Evolutionary conservation across 1,140 invertebrate genomes (phyloP).

Genomic region (Dolichoris vasculosae): DNA sequence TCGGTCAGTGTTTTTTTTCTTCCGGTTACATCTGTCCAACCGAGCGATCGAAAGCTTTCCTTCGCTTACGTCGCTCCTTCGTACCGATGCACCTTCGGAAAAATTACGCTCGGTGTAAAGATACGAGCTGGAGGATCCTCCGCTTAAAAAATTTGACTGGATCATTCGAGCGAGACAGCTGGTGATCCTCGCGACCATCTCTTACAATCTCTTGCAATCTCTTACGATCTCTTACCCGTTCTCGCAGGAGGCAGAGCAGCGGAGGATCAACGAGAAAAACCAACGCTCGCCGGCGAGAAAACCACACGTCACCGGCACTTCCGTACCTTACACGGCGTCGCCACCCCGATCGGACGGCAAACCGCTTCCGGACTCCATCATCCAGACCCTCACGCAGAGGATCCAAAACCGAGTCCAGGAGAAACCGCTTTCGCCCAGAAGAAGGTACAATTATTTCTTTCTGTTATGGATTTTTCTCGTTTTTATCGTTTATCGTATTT

Average conservation of each 20-base stretch:
- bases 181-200: too few species aligned
- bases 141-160: too few species aligned
- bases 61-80: too few species aligned
- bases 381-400: slow-evolving; percentile 82
- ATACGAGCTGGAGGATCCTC: too few species aligned
- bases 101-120: too few species aligned
- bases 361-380: slow-evolving; percentile 82
- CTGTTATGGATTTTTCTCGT: too few species aligned
- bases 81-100: too few species aligned
- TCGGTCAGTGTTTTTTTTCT: background rate
- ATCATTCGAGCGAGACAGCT: too few species aligned
- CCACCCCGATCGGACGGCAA: slow-evolving; percentile 69
- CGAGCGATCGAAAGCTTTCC: too few species aligned
- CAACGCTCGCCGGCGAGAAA: slow-evolving; percentile 70
- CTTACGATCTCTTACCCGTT: background rate
- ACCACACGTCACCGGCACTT: slow-evolving; percentile 71
- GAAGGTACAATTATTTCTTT: slow-evolving; percentile 64
- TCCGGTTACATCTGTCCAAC: too few species aligned
- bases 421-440: slow-evolving; percentile 70
- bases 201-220: too few species aligned
- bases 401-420: slow-evolving; percentile 79
- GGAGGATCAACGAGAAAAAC: slow-evolving; percentile 84
- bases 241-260: slow-evolving; percentile 90
- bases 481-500: too few species aligned
- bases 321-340: slow-evolving; percentile 67